phyloP scores from a whole-genome alignment of 1,140 invertebrate genomes.

The Polyergus mexicanus region DNA sequence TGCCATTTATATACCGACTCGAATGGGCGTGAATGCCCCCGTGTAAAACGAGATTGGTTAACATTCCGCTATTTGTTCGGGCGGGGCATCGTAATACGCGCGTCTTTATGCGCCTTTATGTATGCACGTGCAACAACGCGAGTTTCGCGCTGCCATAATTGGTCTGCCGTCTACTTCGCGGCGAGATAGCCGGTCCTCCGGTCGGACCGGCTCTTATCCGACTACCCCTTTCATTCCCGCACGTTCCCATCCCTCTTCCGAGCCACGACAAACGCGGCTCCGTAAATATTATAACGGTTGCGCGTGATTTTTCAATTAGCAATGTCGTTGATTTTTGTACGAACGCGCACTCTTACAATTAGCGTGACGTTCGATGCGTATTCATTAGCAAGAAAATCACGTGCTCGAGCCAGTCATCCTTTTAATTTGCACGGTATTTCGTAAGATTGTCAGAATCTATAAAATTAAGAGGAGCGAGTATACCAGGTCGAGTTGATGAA shows the following conservation, averaged over 20 bases:
- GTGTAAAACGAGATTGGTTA: constrained; percentile 34
- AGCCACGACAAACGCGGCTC: background rate
- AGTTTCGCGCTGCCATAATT: constrained; percentile 65
- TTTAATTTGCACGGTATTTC: constrained; percentile 18
- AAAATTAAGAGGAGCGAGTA: background rate
- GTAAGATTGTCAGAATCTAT: background rate
- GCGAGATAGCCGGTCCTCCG: background rate
- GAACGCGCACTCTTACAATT: constrained; percentile 26
- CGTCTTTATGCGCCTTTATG: constrained; percentile 5
- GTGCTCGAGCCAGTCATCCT: background rate
- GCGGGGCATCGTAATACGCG: background rate
- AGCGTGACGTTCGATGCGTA: constrained; percentile 25
- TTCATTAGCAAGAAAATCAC: constrained; percentile 13
- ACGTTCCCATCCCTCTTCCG: constrained; percentile 18
- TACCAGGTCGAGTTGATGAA: background rate
- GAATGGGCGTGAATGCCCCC: background rate
- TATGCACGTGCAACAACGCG: constrained; percentile 19
- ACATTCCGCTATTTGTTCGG: constrained; percentile 51
- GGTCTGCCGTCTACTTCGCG: constrained; percentile 58
- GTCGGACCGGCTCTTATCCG: constrained; percentile 16
- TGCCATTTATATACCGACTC: background rate
- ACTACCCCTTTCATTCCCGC: constrained; percentile 65
- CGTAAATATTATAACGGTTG: constrained; percentile 22
- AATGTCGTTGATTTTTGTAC: constrained; percentile 13
- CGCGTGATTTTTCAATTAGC: constrained; percentile 45